A percentile compares a stretch with the other conserved stretches of the same genome.
These are phyloP conservation scores for Cantharis flavilabris DNA, from an alignment of 2,888 invertebrate genomes.

Conservation along the genomic window DNA sequence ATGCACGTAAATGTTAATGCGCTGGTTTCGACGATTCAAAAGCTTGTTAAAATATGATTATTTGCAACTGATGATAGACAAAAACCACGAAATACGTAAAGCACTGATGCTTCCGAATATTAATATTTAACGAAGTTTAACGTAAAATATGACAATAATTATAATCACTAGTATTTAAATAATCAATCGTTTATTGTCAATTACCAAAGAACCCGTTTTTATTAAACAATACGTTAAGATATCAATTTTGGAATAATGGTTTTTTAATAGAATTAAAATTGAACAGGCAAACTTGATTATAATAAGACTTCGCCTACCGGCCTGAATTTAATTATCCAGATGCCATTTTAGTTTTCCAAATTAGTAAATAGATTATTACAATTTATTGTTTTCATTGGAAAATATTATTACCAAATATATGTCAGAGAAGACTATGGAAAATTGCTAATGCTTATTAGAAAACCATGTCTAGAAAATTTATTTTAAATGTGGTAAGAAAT, in stretches of 20 bases:
- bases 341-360: neutral
- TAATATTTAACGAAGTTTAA: neutral
- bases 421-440: neutral
- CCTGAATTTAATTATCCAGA: neutral
- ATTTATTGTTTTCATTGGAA: neutral
- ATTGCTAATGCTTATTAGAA: conserved; percentile 6
- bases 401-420: neutral
- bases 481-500: conserved; percentile 11
- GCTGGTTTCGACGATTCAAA: neutral
- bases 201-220: neutral
- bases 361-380: neutral
- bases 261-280: neutral
- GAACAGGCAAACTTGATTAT: neutral
- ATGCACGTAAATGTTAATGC: neutral
- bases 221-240: neutral
- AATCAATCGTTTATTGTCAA: neutral
- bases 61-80: neutral
- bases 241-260: neutral
- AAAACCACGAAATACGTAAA: neutral
- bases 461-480: conserved; percentile 27
- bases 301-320: neutral
- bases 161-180: neutral
- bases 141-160: neutral
- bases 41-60: neutral
- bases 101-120: neutral